phyloP scores from a whole-genome alignment of 2,888 invertebrate species.

The Morpho deidamia region DNA sequence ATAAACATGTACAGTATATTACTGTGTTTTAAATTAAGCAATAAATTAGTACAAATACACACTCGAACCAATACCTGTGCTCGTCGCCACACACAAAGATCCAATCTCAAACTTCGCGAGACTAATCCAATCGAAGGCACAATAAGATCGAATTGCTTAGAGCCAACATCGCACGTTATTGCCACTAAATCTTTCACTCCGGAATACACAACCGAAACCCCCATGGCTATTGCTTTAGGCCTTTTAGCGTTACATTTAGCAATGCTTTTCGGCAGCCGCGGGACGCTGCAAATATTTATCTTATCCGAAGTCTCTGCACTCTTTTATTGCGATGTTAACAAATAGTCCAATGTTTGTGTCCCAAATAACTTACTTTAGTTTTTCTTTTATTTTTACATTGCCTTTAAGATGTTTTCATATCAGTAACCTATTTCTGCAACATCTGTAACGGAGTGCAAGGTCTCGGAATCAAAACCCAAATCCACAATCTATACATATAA shows the following conservation, averaged over 20 bases:
- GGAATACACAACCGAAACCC: slow-evolving; percentile 40
- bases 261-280: slow-evolving; percentile 35
- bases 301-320: slow-evolving; percentile 44
- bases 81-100: slow-evolving; percentile 18
- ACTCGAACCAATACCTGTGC: slow-evolving; percentile 13
- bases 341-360: slow-evolving; percentile 35
- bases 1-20: background rate
- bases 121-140: slow-evolving; percentile 70
- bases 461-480: too few species aligned
- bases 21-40: background rate
- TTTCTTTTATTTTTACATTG: background rate
- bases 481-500: too few species aligned
- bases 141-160: slow-evolving; percentile 60
- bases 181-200: slow-evolving; percentile 72
- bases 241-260: slow-evolving; percentile 56
- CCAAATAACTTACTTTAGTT: slow-evolving; percentile 1
- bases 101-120: slow-evolving; percentile 28
- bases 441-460: too few species aligned
- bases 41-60: slow-evolving; percentile 8
- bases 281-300: slow-evolving; percentile 59
- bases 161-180: slow-evolving; percentile 66
- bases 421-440: too few species aligned
- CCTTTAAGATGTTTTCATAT: background rate
- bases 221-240: slow-evolving; percentile 54
- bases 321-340: slow-evolving; percentile 65